These are phyloP conservation scores for Tokudaia muenninki DNA, from an alignment of 2,797 vertebrate species.

Conservation along the genomic window DNA sequence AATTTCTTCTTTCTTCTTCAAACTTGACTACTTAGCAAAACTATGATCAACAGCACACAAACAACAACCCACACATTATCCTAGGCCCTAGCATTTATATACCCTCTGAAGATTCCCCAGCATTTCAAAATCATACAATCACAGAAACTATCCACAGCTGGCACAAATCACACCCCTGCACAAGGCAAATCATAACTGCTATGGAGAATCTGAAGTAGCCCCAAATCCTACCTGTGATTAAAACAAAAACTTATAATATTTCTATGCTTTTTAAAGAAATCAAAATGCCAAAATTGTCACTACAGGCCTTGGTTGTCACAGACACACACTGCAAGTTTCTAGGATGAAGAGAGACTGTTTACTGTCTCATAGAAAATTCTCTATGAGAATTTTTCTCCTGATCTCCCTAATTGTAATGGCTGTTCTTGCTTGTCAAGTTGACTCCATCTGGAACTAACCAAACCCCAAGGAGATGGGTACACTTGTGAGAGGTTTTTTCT, in stretches of 20 bases:
- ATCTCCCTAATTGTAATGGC: neutral
- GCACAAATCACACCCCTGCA: neutral
- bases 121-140: neutral
- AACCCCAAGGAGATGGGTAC: neutral
- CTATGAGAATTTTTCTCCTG: neutral
- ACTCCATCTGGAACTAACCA: neutral
- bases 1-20: neutral
- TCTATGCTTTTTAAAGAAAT: neutral
- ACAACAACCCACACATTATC: neutral
- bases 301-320: neutral
- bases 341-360: neutral
- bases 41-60: neutral
- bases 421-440: neutral
- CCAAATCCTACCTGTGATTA: neutral
- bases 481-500: neutral
- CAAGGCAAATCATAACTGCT: neutral
- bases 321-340: neutral
- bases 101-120: neutral
- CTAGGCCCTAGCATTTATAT: neutral
- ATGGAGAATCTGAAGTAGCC: neutral
- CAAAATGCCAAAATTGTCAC: neutral
- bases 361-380: neutral
- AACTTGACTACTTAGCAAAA: neutral
- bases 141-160: neutral
- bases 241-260: neutral